Evolutionary conservation across 1,140 invertebrate species (phyloP), one percentile per base, ranked within the genome.

Genomic region (Anastatus disparis): DNA sequence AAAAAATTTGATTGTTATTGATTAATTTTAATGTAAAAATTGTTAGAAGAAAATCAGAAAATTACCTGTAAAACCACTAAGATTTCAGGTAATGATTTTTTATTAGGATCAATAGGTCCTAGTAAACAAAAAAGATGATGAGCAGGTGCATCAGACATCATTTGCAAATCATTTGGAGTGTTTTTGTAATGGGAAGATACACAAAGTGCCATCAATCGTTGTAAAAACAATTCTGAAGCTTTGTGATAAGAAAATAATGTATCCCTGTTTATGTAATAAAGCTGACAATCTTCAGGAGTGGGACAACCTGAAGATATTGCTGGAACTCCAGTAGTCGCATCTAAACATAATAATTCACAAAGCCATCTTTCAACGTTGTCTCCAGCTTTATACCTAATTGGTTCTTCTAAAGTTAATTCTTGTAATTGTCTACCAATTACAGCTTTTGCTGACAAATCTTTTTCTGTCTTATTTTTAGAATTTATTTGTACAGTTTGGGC

Each of bases 161-260:
- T 93, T 89, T 99, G 97, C 10, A 99, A 87, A 88, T 99, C 98
- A 88, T 99, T 99, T 1, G 98, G 98, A 65, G 93, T 96, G 85
- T 99, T 99, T 91, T 98, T 99, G 81, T 99, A 99, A 88, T 99
- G 98, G 13, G 97, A 99, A 0, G 98, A 91, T 0, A 99, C 97
- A 83, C 97, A 98, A 6, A 99, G 90, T 35, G 94, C 90, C 69
- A 99, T 95, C 0, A 99, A 78, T 76, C 94, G 87, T 79, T 99
- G 96, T 6, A 99, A 87, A 85, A 99, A 99, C 2, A 90, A 86
- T 86, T 99, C 98, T 0, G 97, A 97, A 0, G 95, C 95, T 83
- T 94, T 94, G 78, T 99, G 96, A 82, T 97, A 99, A 63, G 96
- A 98, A 85, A 99, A 99, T 13, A 99, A 84, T 0, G 97, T 97